A percentile compares a stretch with the other conserved stretches of the same genome.
Conservation (phyloP, 2,113 vertebrate genomes). For the Gobio gobio region DNA sequence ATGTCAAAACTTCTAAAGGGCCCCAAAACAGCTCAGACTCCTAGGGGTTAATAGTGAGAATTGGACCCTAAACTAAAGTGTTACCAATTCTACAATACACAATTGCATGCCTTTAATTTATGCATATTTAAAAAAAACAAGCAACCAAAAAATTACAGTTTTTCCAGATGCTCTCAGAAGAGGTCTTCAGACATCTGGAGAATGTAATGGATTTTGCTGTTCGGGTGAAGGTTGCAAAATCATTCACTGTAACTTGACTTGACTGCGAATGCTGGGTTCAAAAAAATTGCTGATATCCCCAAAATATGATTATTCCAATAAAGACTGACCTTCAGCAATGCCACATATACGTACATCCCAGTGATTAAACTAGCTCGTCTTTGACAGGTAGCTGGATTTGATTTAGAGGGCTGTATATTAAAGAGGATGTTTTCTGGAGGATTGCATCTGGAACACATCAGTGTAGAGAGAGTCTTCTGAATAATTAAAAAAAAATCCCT, state of each 20-base stretch:
- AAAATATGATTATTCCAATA: background rate
- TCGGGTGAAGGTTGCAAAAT: too few relatives aligned
- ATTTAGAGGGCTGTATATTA: constrained; percentile 12
- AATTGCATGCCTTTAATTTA: background rate
- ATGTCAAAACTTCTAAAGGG: too few relatives aligned
- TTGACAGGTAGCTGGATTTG: background rate
- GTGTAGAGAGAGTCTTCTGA: background rate
- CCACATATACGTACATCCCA: background rate
- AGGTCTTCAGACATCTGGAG: too few relatives aligned
- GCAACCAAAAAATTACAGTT: too few relatives aligned
- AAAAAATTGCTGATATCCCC: background rate
- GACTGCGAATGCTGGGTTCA: background rate
- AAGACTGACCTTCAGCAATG: background rate
- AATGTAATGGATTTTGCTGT: too few relatives aligned
- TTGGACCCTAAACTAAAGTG: too few relatives aligned
- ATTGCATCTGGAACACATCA: constrained; percentile 18
- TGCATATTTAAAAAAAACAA: too few relatives aligned
- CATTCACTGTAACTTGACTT: background rate
- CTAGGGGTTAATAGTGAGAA: too few relatives aligned
- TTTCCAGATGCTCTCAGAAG: too few relatives aligned
- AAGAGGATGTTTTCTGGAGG: background rate
- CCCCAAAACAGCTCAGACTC: too few relatives aligned
- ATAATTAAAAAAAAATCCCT: constrained; percentile 19
- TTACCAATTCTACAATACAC: too few relatives aligned
- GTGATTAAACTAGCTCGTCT: constrained; percentile 6